Evolutionary conservation across 2,888 invertebrate genomes (phyloP), one percentile per base, ranked within the genome.

Genomic region (Colostygia pectinataria): DNA sequence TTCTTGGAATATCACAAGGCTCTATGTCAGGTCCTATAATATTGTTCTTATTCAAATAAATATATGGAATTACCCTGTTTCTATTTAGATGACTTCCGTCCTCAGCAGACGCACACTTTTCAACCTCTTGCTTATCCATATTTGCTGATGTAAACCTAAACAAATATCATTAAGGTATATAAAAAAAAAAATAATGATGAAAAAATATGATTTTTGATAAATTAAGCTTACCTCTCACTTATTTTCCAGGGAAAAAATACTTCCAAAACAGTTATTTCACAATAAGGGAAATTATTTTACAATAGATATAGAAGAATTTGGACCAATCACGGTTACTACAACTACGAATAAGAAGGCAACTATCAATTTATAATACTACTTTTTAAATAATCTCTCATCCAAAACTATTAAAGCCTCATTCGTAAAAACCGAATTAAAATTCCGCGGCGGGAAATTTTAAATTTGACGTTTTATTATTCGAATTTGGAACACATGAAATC

Each of bases 331-430:
- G 67, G 66, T 71, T 59, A 65, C 80, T 75, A 77, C 77, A 49
- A 71, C 81, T 76, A 74, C 71, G 33, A 57, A 60, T 40, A 65
- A 80, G 80, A 88, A 88, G 88, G 87, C 88, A 87, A 78, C 82
- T 84, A 85, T 78, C 66, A 42, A 52, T 69, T 68, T 70, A 66
- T 63, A 59, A 60, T 61, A 61, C 55, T 65, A 63, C 63, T 63
- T 62, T 56, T 57, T 56, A 53, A 59, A 55, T 55, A 59, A 56
- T 55, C 56, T 66, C 68, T 59, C 58, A 55, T 65, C 61, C 51
- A 65, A 63, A 59, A 57, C 39, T 51, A 59, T 71, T 72, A 72
- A 74, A 74, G 70, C 74, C 66, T 74, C 59, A 49, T 65, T 65
- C 55, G 58, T 61, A 65, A 64, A 46, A 52, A 42, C 42, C 53